Percentiles rank a stretch among this genome's conserved stretches.
These are phyloP conservation scores for Petrosia ficiformis DNA, from an alignment of 37 sponge, comb jelly and placozoan species.

Conservation along the genomic window DNA sequence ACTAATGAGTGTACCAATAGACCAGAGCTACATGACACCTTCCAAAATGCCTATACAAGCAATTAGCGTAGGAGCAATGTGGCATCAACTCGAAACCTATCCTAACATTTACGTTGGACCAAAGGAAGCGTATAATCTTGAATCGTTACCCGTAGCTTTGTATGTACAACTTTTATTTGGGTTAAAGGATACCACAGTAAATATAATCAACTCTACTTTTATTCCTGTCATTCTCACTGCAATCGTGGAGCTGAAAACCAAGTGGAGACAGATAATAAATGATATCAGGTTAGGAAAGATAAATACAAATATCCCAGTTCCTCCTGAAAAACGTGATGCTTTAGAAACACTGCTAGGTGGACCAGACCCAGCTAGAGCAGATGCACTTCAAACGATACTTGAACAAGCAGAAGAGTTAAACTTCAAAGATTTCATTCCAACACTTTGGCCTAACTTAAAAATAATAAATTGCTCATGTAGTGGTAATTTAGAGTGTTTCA, in stretches of 20 bases:
- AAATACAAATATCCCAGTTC: background rate
- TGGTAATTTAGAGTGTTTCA: background rate
- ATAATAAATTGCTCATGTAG: background rate
- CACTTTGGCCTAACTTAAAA: background rate
- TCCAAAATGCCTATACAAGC: conserved; percentile 2
- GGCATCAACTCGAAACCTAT: background rate
- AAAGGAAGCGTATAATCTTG: background rate
- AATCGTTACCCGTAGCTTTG: background rate
- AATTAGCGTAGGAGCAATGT: background rate
- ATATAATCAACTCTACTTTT: background rate
- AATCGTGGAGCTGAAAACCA: background rate
- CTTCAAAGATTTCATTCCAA: background rate
- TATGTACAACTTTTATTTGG: conserved; percentile 4
- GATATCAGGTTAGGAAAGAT: background rate
- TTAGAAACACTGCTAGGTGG: background rate
- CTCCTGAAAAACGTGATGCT: background rate
- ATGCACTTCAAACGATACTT: background rate
- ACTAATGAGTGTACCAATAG: background rate
- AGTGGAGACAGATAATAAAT: background rate
- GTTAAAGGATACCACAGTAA: background rate
- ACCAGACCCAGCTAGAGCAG: background rate
- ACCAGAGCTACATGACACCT: background rate
- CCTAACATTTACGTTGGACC: background rate
- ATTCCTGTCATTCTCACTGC: background rate
- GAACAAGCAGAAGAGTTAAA: background rate